These are phyloP conservation scores for Drymodes brunneopygia DNA, from an alignment of 2,113 vertebrate species.

Conservation along the genomic window DNA sequence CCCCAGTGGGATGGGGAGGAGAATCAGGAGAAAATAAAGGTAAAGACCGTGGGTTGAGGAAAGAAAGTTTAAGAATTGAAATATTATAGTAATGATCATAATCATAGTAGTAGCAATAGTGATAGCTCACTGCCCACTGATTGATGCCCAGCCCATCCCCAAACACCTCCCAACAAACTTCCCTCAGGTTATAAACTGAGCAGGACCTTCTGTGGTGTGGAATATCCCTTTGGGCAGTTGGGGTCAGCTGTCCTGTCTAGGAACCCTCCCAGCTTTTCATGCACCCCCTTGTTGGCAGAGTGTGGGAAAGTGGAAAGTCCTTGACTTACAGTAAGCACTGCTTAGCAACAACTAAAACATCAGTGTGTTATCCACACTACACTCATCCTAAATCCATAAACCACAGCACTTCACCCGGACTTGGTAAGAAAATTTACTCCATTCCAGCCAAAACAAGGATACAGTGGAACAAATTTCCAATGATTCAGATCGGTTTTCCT, in stretches of 20 bases:
- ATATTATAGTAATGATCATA: not conserved
- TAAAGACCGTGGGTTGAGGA: not conserved
- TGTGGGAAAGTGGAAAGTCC: not conserved
- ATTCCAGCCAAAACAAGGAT: too few relatives aligned
- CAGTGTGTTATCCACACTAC: not conserved
- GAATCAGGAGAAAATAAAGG: not conserved
- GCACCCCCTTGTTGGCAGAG: not conserved
- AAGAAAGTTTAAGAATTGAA: not conserved
- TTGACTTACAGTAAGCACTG: not conserved
- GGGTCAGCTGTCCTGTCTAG: not conserved
- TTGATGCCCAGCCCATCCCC: not conserved
- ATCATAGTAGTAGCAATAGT: not conserved
- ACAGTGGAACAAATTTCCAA: too few relatives aligned
- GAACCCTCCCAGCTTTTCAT: not conserved
- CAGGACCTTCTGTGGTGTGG: not conserved
- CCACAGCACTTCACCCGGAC: not conserved
- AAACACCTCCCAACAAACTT: not conserved
- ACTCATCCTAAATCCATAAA: not conserved
- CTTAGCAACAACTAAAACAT: not conserved
- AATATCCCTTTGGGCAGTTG: not conserved
- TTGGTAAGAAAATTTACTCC: not conserved
- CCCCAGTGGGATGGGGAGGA: not conserved
- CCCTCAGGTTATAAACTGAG: not conserved
- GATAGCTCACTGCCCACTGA: not conserved
- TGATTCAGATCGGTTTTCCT: too few relatives aligned